phyloP scores from a whole-genome alignment of 2,797 vertebrate genomes.

The Percopsis omiscomaycus region DNA sequence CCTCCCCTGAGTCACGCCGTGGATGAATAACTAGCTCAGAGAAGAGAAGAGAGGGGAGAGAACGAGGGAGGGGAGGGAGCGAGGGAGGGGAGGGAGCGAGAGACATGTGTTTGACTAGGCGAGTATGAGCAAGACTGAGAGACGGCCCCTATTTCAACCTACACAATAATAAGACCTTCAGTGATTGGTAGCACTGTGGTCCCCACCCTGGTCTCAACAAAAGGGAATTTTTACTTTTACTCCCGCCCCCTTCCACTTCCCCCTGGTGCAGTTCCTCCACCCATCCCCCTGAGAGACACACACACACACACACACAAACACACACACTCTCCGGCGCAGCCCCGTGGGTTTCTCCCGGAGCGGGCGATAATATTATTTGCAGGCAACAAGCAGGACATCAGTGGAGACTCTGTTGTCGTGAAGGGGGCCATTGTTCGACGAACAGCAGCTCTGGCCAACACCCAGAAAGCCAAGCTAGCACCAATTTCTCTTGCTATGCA shows the following conservation, averaged over 20 bases:
- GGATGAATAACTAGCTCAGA: constrained; percentile 80
- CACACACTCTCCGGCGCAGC: constrained; percentile 24
- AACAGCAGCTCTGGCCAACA: constrained; percentile 46
- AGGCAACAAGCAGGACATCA: constrained; percentile 69
- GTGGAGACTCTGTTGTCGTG: constrained; percentile 72
- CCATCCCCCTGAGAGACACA: constrained; percentile 21
- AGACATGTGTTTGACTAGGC: not conserved
- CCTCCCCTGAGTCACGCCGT: constrained; percentile 78
- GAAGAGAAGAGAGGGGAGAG: constrained; percentile 50
- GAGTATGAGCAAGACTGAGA: not conserved
- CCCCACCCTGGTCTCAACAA: constrained; percentile 15
- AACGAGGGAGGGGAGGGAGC: not conserved
- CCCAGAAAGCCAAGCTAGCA: constrained; percentile 57
- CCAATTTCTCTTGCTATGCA: constrained; percentile 32
- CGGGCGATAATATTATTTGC: constrained; percentile 74
- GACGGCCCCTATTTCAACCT: constrained; percentile 45
- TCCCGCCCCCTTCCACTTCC: constrained; percentile 8
- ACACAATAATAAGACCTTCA: constrained; percentile 1
- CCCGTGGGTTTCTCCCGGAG: constrained; percentile 47
- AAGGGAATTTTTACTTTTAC: not conserved
- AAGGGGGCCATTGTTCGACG: constrained; percentile 72
- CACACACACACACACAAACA: constrained; percentile 3
- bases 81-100: constrained; percentile 1
- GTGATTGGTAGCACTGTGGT: constrained; percentile 9
- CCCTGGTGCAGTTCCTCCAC: not conserved